Evolutionary conservation across 2,113 vertebrate genomes (phyloP).

Genomic region (Nycticorax nycticorax): DNA sequence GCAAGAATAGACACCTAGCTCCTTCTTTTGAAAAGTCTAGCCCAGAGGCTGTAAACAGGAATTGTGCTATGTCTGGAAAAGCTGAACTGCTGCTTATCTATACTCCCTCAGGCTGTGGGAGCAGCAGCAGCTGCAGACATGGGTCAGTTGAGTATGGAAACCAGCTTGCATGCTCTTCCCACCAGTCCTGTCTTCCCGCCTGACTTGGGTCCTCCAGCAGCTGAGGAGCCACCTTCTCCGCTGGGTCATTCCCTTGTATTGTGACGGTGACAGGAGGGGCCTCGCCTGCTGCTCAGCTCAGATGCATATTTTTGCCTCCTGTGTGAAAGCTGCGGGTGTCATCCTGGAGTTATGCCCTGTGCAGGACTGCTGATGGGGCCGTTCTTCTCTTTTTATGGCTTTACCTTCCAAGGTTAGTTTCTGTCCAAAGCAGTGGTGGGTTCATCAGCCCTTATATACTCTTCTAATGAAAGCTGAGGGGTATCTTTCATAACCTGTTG

Average conservation of each 20-base stretch:
- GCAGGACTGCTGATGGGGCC: background rate
- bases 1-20: constrained; percentile 63
- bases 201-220: background rate
- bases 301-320: background rate
- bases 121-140: constrained; percentile 35
- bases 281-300: background rate
- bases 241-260: background rate
- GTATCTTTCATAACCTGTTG: background rate
- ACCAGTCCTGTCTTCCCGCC: background rate
- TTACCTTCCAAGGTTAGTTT: background rate
- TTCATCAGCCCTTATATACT: background rate
- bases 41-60: constrained; percentile 63
- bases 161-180: background rate
- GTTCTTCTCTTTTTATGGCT: background rate
- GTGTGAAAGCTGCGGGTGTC: background rate
- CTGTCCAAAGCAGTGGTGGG: background rate
- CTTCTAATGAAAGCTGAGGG: background rate
- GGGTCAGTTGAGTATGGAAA: constrained; percentile 40
- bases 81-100: constrained; percentile 51
- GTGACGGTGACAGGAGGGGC: background rate
- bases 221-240: background rate
- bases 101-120: background rate
- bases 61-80: constrained; percentile 63
- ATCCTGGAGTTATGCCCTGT: background rate
- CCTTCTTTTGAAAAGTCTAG: constrained; percentile 60